phyloP scores from a whole-genome alignment of 2,113 vertebrate genomes.

The Cryptotis parvus region DNA sequence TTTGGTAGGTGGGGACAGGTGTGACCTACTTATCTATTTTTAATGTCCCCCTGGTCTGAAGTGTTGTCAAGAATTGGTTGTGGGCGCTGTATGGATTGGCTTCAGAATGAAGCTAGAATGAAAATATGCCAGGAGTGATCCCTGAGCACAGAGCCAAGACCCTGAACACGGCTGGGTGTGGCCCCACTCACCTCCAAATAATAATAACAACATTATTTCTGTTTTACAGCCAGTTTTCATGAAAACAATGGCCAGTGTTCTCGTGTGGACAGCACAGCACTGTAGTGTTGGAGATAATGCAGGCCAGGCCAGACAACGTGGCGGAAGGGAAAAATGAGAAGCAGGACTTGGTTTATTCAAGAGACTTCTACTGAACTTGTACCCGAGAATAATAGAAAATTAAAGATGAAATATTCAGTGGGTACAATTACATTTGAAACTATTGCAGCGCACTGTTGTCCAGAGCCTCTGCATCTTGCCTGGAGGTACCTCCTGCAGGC shows the following conservation, averaged over 20 bases:
- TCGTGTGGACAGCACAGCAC: not conserved
- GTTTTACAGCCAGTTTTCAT: slow-evolving; percentile 4
- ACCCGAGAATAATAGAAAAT: slow-evolving; percentile 11
- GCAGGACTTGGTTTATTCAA: slow-evolving; percentile 3
- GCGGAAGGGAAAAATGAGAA: not conserved
- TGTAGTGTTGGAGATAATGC: not conserved
- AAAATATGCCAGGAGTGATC: not conserved
- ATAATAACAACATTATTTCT: too few relatives aligned
- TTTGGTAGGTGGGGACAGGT: slow-evolving; percentile 65
- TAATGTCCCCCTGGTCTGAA: slow-evolving; percentile 6
- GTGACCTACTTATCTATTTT: slow-evolving; percentile 49
- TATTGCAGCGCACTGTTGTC: too few relatives aligned
- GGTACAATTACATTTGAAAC: slow-evolving; percentile 36
- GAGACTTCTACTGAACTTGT: slow-evolving; percentile 11
- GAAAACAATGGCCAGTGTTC: not conserved
- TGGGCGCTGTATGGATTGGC: not conserved
- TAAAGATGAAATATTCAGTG: slow-evolving; percentile 1
- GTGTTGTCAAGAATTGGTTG: not conserved
- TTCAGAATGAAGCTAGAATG: slow-evolving; percentile 40
- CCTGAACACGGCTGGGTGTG: too few relatives aligned
- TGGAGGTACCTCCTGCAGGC: too few relatives aligned
- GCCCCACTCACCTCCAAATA: too few relatives aligned
- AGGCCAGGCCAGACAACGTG: not conserved
- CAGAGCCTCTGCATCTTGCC: too few relatives aligned
- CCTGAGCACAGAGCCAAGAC: too few relatives aligned